A percentile compares a stretch with the other conserved stretches of the same genome.
Conservation (phyloP, 2,113 vertebrate genomes). For the Marcusenius ussheri region DNA sequence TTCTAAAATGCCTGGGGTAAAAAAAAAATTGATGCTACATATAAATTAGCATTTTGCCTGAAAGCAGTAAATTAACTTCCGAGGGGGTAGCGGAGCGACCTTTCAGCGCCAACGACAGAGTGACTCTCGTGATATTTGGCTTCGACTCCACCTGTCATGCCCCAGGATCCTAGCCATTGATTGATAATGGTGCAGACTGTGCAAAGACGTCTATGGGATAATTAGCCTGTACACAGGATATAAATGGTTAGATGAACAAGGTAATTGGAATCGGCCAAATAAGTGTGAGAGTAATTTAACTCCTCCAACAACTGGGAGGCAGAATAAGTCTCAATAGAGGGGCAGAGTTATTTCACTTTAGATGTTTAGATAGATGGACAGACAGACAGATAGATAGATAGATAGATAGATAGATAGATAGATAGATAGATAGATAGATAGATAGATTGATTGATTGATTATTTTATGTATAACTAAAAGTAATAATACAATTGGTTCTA, state of each 20-base stretch:
- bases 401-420: too few species aligned
- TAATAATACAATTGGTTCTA: too few species aligned
- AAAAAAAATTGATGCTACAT: neutral
- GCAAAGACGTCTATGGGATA: neutral
- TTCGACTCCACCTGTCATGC: neutral
- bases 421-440: neutral
- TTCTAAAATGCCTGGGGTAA: neutral
- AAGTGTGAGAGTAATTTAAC: neutral
- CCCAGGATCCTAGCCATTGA: neutral
- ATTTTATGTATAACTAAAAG: too few species aligned
- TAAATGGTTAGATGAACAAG: neutral
- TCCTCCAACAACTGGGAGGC: neutral
- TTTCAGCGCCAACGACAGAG: neutral
- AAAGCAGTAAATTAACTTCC: neutral
- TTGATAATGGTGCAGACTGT: neutral
- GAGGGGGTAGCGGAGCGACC: neutral
- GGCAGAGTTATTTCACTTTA: neutral
- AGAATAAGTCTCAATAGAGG: neutral
- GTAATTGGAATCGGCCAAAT: constrained; percentile 2
- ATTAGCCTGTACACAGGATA: neutral
- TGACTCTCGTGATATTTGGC: neutral
- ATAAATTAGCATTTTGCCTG: neutral
- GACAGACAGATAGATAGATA: too few species aligned
- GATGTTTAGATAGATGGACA: too few species aligned
- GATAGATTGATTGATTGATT: neutral